These are phyloP conservation scores for Meleagris gallopavo DNA, from an alignment of 2,113 vertebrate species.

Conservation along the genomic window DNA sequence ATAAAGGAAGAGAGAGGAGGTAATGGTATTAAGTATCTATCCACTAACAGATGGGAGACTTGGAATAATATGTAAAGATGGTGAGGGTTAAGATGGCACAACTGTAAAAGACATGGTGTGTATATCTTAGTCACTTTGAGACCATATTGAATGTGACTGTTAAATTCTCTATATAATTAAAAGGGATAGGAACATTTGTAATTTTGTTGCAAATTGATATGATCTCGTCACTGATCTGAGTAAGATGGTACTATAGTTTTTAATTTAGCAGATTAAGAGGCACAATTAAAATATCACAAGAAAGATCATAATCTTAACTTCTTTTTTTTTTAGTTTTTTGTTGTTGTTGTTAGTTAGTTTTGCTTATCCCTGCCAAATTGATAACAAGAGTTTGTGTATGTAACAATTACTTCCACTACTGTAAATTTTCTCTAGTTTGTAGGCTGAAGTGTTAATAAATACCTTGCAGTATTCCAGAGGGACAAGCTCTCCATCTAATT, in stretches of 20 bases:
- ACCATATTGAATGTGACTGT: slow-evolving; percentile 60
- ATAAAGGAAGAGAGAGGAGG: not conserved
- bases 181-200: slow-evolving; percentile 68
- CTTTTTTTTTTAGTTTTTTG: not conserved
- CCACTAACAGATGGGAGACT: not conserved
- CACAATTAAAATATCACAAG: slow-evolving; percentile 86
- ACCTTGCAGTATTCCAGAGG: slow-evolving; percentile 77
- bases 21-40: not conserved
- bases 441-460: slow-evolving; percentile 82
- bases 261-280: slow-evolving; percentile 85
- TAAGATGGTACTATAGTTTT: slow-evolving; percentile 80
- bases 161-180: slow-evolving; percentile 76
- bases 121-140: slow-evolving; percentile 44
- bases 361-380: slow-evolving; percentile 76
- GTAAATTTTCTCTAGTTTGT: slow-evolving; percentile 80
- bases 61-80: not conserved
- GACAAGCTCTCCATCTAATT: slow-evolving; percentile 82
- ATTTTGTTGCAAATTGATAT: slow-evolving; percentile 78
- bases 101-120: slow-evolving; percentile 16
- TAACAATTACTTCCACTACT: slow-evolving; percentile 79
- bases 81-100: not conserved
- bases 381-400: slow-evolving; percentile 75
- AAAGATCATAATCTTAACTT: slow-evolving; percentile 81
- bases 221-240: slow-evolving; percentile 80
- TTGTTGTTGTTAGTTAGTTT: slow-evolving; percentile 17